phyloP scores from a whole-genome alignment of 2,797 vertebrate species.

The Iguana delicatissima region DNA sequence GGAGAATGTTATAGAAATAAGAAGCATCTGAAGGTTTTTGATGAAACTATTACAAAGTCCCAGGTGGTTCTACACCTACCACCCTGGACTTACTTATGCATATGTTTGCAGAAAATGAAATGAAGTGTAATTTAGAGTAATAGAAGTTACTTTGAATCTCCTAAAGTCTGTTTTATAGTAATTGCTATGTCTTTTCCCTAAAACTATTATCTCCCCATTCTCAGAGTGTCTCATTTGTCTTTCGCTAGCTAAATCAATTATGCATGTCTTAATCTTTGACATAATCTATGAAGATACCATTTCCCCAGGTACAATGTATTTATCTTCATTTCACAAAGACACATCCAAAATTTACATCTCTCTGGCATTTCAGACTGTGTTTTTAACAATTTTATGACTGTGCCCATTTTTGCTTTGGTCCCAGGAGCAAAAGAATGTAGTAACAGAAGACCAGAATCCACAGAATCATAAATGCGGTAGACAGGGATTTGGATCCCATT shows the following conservation, averaged over 20 bases:
- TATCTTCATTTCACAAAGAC: constrained; percentile 65
- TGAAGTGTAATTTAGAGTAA: constrained; percentile 29
- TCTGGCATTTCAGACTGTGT: constrained; percentile 16
- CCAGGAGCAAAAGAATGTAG: constrained; percentile 18
- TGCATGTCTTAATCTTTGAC: constrained; percentile 57
- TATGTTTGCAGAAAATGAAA: constrained; percentile 50
- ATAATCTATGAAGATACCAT: constrained; percentile 68
- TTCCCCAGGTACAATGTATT: constrained; percentile 56
- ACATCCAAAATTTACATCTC: constrained; percentile 26
- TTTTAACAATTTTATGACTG: constrained; percentile 4
- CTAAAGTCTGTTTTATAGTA: constrained; percentile 56
- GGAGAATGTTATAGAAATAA: not conserved
- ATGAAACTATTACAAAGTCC: not conserved
- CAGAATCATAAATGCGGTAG: not conserved
- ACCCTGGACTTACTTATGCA: not conserved
- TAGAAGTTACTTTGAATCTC: constrained; percentile 41
- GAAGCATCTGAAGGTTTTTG: not conserved
- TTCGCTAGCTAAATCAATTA: constrained; percentile 71
- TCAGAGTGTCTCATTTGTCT: constrained; percentile 64
- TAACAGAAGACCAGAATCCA: not conserved
- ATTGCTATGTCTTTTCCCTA: constrained; percentile 55
- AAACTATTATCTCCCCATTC: constrained; percentile 62
- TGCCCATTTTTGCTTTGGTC: not conserved
- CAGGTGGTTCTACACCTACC: not conserved
- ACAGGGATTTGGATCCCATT: not conserved